A percentile compares a stretch with the other conserved stretches of the same genome.
phyloP scores from a whole-genome alignment of 2,888 invertebrate genomes.

The Diarsia dahlii region DNA sequence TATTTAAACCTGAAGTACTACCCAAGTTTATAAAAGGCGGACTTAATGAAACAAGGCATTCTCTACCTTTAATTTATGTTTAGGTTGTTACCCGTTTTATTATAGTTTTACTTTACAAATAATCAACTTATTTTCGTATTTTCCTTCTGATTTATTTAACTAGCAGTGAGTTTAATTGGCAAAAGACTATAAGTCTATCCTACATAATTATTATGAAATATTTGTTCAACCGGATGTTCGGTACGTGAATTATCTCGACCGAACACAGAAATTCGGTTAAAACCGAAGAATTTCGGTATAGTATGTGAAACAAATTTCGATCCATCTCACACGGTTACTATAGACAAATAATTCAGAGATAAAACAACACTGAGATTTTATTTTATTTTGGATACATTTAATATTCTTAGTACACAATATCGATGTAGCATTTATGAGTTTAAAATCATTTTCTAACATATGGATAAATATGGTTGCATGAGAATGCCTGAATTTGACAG shows the following conservation, averaged over 20 bases:
- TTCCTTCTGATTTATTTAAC: not conserved
- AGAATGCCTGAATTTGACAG: not conserved
- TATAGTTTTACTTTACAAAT: not conserved
- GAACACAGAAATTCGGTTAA: not conserved
- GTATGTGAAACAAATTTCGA: not conserved
- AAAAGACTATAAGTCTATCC: not conserved
- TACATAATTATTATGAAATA: not conserved
- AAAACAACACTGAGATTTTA: slow-evolving; percentile 41
- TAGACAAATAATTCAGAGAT: slow-evolving; percentile 44
- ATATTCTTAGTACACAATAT: slow-evolving; percentile 24
- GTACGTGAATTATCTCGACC: not conserved
- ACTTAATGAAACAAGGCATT: too few relatives aligned
- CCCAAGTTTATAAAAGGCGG: too few relatives aligned
- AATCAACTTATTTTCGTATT: not conserved
- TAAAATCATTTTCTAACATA: slow-evolving; percentile 13
- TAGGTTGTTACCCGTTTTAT: not conserved
- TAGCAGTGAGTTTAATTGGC: not conserved
- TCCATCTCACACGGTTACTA: slow-evolving; percentile 1
- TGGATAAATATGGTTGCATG: slow-evolving; percentile 12
- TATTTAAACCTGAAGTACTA: too few relatives aligned
- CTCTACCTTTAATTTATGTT: too few relatives aligned
- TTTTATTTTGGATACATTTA: slow-evolving; percentile 22
- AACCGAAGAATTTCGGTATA: not conserved
- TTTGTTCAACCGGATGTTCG: not conserved
- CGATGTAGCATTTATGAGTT: slow-evolving; percentile 10